phyloP scores from a whole-genome alignment of 2,113 vertebrate genomes.

The Podarcis cretensis region DNA sequence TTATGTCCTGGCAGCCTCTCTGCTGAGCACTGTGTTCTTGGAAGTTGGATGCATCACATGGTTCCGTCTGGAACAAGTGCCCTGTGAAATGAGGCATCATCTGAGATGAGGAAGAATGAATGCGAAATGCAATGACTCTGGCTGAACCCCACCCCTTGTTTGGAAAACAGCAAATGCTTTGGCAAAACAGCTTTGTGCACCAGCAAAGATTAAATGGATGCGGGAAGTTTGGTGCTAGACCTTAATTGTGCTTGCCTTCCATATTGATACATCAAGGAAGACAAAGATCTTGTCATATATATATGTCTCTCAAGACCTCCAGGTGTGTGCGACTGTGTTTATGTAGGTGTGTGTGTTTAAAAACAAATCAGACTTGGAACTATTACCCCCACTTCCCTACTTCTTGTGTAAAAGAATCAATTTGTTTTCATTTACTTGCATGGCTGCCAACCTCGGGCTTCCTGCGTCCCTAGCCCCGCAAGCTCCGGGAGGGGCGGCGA shows the following conservation, averaged over 20 bases:
- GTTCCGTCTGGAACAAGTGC: slow-evolving; percentile 55
- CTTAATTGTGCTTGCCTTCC: not conserved
- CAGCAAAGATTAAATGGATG: not conserved
- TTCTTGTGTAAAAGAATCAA: not conserved
- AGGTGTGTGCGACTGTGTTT: not conserved
- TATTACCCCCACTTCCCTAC: not conserved
- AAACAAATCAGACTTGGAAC: not conserved
- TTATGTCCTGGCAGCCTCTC: slow-evolving; percentile 62
- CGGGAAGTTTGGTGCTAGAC: not conserved
- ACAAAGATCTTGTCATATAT: not conserved
- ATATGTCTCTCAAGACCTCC: not conserved
- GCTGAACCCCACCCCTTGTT: not conserved
- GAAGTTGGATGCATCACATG: slow-evolving; percentile 53
- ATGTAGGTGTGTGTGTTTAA: not conserved
- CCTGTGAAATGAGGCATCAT: slow-evolving; percentile 34
- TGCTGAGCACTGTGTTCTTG: slow-evolving; percentile 56
- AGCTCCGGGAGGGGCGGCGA: too few species aligned
- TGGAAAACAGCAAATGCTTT: not conserved
- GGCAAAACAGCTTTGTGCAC: not conserved
- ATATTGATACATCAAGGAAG: not conserved
- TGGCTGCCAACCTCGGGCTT: not conserved
- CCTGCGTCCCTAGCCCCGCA: too few species aligned
- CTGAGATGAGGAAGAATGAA: not conserved
- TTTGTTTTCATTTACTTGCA: not conserved
- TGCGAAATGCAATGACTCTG: not conserved